phyloP scores from a whole-genome alignment of 2,797 vertebrate genomes.

The Gila robusta region DNA sequence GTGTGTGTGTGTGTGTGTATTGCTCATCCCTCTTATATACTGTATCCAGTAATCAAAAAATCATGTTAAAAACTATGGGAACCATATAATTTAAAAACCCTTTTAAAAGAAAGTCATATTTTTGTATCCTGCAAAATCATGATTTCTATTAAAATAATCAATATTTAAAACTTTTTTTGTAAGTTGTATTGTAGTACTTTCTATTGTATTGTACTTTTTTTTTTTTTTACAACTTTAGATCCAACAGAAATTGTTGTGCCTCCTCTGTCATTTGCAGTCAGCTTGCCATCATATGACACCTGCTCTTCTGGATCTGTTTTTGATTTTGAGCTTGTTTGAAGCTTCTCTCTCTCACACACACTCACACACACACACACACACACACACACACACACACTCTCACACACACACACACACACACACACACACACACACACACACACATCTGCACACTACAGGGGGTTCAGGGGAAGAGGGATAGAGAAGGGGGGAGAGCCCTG shows the following conservation, averaged over 20 bases:
- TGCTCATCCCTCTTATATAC: background rate
- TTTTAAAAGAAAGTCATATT: background rate
- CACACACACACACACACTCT: background rate
- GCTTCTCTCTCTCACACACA: background rate
- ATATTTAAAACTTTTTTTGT: background rate
- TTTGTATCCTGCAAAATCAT: background rate
- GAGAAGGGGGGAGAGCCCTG: constrained; percentile 5
- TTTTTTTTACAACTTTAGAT: background rate
- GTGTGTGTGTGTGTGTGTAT: background rate
- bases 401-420: no score
- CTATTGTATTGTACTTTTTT: no score
- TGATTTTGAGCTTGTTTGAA: constrained; percentile 22
- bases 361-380: no score
- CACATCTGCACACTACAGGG: constrained; percentile 9
- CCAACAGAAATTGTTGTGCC: background rate
- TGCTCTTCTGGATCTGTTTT: constrained; percentile 36
- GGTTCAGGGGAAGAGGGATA: background rate
- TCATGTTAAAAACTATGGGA: background rate
- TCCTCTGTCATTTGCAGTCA: constrained; percentile 15
- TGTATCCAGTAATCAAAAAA: background rate
- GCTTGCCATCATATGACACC: constrained; percentile 29
- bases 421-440: no score
- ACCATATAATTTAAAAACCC: background rate
- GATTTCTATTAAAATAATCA: constrained; percentile 1
- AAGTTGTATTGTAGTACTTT: no score